These are phyloP conservation scores for Phycodurus eques DNA, from an alignment of 2,113 vertebrate species.

Conservation along the genomic window DNA sequence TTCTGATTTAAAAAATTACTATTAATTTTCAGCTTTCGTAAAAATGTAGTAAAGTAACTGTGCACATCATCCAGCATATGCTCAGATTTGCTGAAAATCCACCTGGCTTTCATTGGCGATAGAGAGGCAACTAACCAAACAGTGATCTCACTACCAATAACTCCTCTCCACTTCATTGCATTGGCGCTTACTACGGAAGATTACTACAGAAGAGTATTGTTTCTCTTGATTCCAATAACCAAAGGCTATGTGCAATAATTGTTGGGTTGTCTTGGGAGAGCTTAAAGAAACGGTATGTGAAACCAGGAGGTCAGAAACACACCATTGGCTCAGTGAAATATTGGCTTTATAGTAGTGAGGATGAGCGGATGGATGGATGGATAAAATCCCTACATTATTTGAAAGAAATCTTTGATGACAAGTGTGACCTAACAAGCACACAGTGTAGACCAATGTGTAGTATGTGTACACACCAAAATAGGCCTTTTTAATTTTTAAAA, in stretches of 20 bases:
- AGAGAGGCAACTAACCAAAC: conserved; percentile 40
- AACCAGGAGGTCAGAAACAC: conserved; percentile 24
- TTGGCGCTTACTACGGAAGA: conserved; percentile 28
- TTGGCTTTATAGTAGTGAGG: no score
- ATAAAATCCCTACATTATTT: conserved; percentile 32
- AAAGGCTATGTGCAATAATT: conserved; percentile 27
- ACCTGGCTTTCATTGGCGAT: conserved; percentile 31
- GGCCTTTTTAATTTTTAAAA: background rate
- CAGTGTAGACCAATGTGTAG: background rate
- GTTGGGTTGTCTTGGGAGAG: conserved; percentile 37
- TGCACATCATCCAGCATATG: background rate
- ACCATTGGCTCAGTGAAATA: conserved; percentile 22
- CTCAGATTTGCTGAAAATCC: conserved; percentile 14
- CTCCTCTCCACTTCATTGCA: conserved; percentile 25
- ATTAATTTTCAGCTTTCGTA: background rate
- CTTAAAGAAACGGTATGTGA: conserved; percentile 5
- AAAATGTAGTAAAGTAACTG: background rate
- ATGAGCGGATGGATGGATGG: background rate
- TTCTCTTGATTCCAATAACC: conserved; percentile 34
- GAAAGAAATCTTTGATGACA: conserved; percentile 42
- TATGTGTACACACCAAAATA: background rate
- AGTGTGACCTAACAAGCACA: conserved; percentile 37
- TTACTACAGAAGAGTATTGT: conserved; percentile 35
- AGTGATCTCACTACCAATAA: conserved; percentile 55
- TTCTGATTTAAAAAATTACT: background rate